Evolutionary conservation across 2,888 invertebrate genomes (phyloP).

Genomic region (Exocentrus adspersus): DNA sequence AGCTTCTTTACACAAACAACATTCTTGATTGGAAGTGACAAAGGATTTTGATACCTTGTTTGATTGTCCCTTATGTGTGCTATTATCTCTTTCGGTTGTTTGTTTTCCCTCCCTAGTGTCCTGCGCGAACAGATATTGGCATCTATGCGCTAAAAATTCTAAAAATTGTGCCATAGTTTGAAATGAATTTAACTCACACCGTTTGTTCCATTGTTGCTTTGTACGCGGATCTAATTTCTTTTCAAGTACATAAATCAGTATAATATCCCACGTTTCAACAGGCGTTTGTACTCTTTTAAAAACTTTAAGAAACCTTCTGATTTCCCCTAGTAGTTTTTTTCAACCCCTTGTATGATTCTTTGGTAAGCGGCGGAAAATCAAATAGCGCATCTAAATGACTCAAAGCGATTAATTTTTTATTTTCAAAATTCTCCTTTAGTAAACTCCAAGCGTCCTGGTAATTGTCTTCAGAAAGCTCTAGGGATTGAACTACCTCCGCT

Average conservation of each 20-base stretch:
- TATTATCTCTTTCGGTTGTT: background rate
- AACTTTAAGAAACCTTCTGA: constrained; percentile 18
- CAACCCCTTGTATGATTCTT: constrained; percentile 21
- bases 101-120: background rate
- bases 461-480: constrained; percentile 27
- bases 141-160: constrained; percentile 5
- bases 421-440: constrained; percentile 26
- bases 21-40: background rate
- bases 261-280: constrained; percentile 18
- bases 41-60: background rate
- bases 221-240: constrained; percentile 23
- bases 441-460: constrained; percentile 30
- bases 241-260: constrained; percentile 23
- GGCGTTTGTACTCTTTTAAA: constrained; percentile 15
- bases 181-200: background rate
- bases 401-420: constrained; percentile 22
- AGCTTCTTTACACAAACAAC: constrained; percentile 5
- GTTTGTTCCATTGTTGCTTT: constrained; percentile 19
- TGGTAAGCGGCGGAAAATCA: constrained; percentile 15
- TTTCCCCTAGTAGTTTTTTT: constrained; percentile 23
- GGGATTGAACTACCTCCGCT: constrained; percentile 25
- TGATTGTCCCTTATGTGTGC: background rate
- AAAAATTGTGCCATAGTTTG: constrained; percentile 7
- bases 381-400: constrained; percentile 25
- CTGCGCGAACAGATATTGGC: background rate